phyloP scores from a whole-genome alignment of 1,140 invertebrate genomes.

The Ephestia elutella region DNA sequence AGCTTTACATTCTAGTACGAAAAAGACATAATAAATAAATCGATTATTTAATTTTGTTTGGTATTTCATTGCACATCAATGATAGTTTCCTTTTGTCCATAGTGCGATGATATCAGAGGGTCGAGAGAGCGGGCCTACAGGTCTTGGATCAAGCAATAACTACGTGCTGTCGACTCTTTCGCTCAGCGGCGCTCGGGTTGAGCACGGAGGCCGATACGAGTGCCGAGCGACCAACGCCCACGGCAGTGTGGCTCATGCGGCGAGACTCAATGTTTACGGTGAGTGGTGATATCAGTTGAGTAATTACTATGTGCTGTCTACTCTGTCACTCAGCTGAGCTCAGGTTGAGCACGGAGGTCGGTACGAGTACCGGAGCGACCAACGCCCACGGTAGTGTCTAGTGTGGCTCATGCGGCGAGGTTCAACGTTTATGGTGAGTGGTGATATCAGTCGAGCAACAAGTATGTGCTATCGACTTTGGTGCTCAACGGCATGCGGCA shows the following conservation, averaged over 20 bases:
- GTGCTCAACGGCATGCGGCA: too few species aligned
- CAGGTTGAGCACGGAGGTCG: slow-evolving; percentile 86
- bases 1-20: too few species aligned
- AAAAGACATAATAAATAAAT: too few species aligned
- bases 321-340: slow-evolving; percentile 73
- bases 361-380: slow-evolving; percentile 84
- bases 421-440: slow-evolving; percentile 90
- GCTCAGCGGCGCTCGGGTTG: slow-evolving; percentile 78
- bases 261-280: slow-evolving; percentile 91
- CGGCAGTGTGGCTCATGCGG: slow-evolving; percentile 82
- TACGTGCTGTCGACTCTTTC: slow-evolving; percentile 58
- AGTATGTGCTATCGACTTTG: too few species aligned
- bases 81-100: slow-evolving; percentile 7
- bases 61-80: too few species aligned
- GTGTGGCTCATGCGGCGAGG: slow-evolving; percentile 80
- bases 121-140: slow-evolving; percentile 45
- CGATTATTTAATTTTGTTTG: too few species aligned
- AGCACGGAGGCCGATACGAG: slow-evolving; percentile 87
- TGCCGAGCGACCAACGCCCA: slow-evolving; percentile 85
- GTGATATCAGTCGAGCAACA: neutral
- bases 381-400: slow-evolving; percentile 79
- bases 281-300: slow-evolving; percentile 39
- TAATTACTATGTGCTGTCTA: slow-evolving; percentile 55
- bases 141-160: slow-evolving; percentile 45
- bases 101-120: slow-evolving; percentile 60